Evolutionary conservation across 2,888 invertebrate species (phyloP), one percentile per base, ranked within the genome.

Genomic region (Lasioglossum pauxillum): DNA sequence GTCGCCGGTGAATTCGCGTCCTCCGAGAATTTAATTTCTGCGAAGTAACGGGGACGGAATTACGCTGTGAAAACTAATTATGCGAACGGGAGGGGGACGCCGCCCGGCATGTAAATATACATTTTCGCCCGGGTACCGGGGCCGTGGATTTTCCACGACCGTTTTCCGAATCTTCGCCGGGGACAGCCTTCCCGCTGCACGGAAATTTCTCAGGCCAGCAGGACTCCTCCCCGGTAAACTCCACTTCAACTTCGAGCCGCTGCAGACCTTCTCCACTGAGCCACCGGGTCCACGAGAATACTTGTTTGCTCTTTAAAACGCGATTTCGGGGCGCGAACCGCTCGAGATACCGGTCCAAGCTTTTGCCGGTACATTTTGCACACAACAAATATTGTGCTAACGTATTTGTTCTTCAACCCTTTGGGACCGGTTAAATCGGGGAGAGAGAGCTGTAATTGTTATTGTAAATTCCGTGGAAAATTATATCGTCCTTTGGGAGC

Each of bases 11-110:
- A 80, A 49, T 67, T 79, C 73, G 67, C 60, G 44, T n/a, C 78
- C 49, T 67, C 46, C 27, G 67, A 64, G 88, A 85, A 78, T 88
- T 88, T 85, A 77, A 88, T 90, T 79, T 81, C 53, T 49, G 71
- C 38, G 83, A 60, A 80, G 82, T 79, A 87, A 88, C 82, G 83
- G 82, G 82, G 81, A 81, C 84, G 81, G 69, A 89, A 89, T 89
- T 89, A 89, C 90, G 78, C 19, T 53, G 78, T 69, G 82, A 80
- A 83, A 78, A 89, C 82, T 88, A 86, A 88, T 88, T 88, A 88
- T 74, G 67, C 89, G 76, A 64, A 72, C 64, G 19, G 27, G 41
- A 16, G 57, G 35, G 35, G 23, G 14, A 16, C 19, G 41, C 10
- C 31, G 75, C 69, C 16, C 35, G 31, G 41, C 77, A 71, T 72